Evolutionary conservation across 2,113 vertebrate genomes (phyloP).

Genomic region (Myodes glareolus): DNA sequence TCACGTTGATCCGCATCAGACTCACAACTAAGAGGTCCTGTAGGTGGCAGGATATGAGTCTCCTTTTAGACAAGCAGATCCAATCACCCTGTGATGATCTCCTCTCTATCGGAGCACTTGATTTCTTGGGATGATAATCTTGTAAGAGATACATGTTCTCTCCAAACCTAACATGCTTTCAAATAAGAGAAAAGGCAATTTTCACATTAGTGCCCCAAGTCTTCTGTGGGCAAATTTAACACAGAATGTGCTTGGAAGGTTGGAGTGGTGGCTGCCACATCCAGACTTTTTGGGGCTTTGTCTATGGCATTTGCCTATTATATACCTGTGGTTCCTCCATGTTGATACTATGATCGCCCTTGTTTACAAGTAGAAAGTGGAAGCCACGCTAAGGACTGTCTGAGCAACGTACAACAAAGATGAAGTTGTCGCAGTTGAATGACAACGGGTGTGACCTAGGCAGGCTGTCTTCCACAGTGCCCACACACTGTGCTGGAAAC

Average conservation of each 20-base stretch:
- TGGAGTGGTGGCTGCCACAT: neutral
- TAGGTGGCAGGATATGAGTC: neutral
- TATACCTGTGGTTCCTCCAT: neutral
- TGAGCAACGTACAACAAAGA: neutral
- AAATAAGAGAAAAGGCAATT: neutral
- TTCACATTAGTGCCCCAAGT: no score
- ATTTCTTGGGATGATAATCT: neutral
- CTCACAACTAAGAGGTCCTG: neutral
- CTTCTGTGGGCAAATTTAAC: neutral
- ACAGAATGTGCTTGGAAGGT: neutral
- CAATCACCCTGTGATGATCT: neutral
- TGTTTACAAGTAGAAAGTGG: neutral
- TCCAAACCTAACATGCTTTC: neutral
- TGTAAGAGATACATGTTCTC: neutral
- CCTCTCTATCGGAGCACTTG: neutral
- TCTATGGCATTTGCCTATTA: neutral
- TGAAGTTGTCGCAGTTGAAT: neutral
- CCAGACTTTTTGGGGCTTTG: no score
- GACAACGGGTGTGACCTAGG: neutral
- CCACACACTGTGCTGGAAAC: no score
- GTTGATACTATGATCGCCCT: neutral
- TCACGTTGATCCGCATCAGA: neutral
- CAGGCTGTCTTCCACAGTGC: neutral
- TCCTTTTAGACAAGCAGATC: neutral
- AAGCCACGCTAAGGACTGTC: neutral